Base-by-base conservation (phyloP, 1,140 invertebrate species). In the Hycleus cichorii region DNA sequence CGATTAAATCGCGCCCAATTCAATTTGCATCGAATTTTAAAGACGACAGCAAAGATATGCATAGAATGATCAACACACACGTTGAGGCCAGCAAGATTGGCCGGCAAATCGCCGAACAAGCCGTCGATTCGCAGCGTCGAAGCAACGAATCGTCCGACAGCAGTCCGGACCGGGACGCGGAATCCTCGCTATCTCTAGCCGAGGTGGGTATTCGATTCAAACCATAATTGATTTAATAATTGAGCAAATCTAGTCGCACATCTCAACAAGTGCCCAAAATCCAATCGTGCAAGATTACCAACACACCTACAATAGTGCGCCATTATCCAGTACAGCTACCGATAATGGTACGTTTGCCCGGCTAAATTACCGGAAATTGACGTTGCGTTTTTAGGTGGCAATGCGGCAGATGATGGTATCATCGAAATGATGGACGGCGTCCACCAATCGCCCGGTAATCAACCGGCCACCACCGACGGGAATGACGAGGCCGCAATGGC, bases 401-500 rank as follows among this genome's bases (percentile, higher is more conserved):
- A 64, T 10, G 32, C 32, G 63, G 55, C 72, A 3, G 78, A 82
- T 11, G 79, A 82, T 39, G 78, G 81, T 39, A 77, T 85, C 65
- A 78, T 84, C 61, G 80, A 83, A 44, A 82, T 84, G 66, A 84
- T 85, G 57, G 77, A 77, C 1, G 40, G 9, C 2, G 72, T 76
- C 7, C 75, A 74, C 26, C 75, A 79, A 64, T 76, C 79, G 3
- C 72, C 78, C 74, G 77, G 9, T 58, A 69, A 66, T 39, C 67
- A 73, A 39, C 69, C 75, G 4, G 75, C 81, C 0, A 79, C 79
- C 27, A 32, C 32, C 3, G 88, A 91, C 68, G 88, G 87, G 8
- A 92, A 91, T 67, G 90, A 93, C 64, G 90, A 94, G 67, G 91
- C 91, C 12, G 89, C 90, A 2, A 93, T 94, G 89, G 90, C 91